Conservation (phyloP, 2,797 vertebrate species). For the Orestias chungarensis region DNA sequence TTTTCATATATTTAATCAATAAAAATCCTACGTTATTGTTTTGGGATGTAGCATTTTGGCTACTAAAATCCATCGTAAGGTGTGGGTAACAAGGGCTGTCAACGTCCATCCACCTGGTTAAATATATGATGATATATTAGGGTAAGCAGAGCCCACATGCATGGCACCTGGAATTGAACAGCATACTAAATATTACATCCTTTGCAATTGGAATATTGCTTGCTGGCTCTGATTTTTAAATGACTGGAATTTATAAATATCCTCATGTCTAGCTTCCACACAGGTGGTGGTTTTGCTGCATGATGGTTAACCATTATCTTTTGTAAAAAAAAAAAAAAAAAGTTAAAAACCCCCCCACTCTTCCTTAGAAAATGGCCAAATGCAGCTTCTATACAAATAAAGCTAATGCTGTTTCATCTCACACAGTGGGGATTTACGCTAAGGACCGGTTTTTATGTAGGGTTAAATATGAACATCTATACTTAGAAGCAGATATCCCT, state of each 20-base stretch:
- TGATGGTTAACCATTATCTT: background rate
- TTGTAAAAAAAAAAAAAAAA: background rate
- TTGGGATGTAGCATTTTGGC: background rate
- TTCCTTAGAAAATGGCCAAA: background rate
- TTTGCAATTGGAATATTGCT: background rate
- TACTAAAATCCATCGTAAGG: background rate
- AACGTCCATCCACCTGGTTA: background rate
- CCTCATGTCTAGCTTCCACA: background rate
- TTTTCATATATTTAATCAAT: too few relatives aligned
- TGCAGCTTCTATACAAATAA: background rate
- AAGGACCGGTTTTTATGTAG: background rate
- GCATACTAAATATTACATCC: background rate
- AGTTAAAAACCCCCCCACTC: too few relatives aligned
- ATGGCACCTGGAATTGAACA: background rate
- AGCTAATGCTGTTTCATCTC: background rate
- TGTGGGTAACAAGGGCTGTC: background rate
- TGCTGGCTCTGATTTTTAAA: background rate
- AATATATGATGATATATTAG: background rate
- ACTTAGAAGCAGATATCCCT: too few relatives aligned
- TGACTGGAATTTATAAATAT: too few relatives aligned
- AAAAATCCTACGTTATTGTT: background rate
- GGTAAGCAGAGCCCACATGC: too few relatives aligned
- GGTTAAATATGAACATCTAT: background rate
- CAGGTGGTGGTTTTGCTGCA: background rate
- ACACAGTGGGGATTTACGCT: background rate